Evolutionary conservation across 2,888 invertebrate species (phyloP), one percentile per base, ranked within the genome.

Genomic region (Protodeltote pygarga): DNA sequence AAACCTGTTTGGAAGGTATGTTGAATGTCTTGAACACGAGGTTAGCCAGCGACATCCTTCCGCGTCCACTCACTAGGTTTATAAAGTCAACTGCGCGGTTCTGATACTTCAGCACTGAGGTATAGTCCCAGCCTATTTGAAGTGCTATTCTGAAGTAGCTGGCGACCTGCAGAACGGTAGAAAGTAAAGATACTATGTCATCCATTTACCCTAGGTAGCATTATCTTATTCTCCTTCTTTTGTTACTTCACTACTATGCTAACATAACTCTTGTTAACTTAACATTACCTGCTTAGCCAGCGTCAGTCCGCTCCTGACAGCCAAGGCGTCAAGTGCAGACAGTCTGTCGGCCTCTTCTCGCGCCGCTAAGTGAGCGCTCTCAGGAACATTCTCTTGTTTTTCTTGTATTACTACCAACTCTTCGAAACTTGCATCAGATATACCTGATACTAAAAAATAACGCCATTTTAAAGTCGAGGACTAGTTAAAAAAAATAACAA

Each of bases 1-100:
- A 28, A 29, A 92, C 92, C 84, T 91, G 88, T 67, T 85, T 88
- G 0, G 88, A 79, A 1, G 90, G 82, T 49, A 92, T 81, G 58
- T 89, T 89, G 55, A 89, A 92, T 0, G 92, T 92, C 40, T 85
- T 83, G 62, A 92, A 92, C 9, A 92, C 90, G 8, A 91, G 82
- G 57, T 89, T 92, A 1, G 92, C 91, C 15, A 92, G 71, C 0
- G 89, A 81, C 92, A 92, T 90, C 9, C 91, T 75, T 0, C 87
- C 81, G 15, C 89, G 75, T 0, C 92, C 92, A 64, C 89, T 92
- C 44, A 92, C 88, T 37, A 88, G 69, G 50, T 89, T 90, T 24
- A 92, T 91, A 41, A 92, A 89, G 47, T 92, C 91, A 39, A 92
- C 73, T 0, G 91, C 85, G 10, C 85, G 77, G 27, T 83, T 85